These are phyloP conservation scores for Galleria mellonella DNA, from an alignment of 1,140 invertebrate species.

Conservation along the genomic window DNA sequence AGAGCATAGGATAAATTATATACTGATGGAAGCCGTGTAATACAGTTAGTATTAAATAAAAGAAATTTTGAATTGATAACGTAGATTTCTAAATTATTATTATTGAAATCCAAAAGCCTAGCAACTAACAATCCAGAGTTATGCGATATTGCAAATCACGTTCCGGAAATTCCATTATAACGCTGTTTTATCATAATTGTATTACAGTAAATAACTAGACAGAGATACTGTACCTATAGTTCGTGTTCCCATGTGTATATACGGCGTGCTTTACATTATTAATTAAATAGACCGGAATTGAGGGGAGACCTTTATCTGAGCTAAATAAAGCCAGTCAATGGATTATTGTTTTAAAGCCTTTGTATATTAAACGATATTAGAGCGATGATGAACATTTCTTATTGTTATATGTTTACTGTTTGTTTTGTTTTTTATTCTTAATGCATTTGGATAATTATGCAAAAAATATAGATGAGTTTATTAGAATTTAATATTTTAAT, in stretches of 20 bases:
- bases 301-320: constrained; percentile 26
- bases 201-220: constrained; percentile 1
- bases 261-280: constrained; percentile 23
- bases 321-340: constrained; percentile 13
- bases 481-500: too few relatives aligned
- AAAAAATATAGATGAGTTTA: too few relatives aligned
- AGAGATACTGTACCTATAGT: constrained; percentile 5
- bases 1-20: too few relatives aligned
- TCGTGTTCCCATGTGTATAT: constrained; percentile 3
- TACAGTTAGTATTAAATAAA: too few relatives aligned
- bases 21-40: too few relatives aligned
- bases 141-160: constrained; percentile 6
- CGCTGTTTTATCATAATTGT: constrained; percentile 8
- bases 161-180: constrained; percentile 8
- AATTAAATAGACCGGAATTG: constrained; percentile 57
- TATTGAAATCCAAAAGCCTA: background rate
- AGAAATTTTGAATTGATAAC: too few relatives aligned
- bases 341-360: constrained; percentile 5
- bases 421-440: too few relatives aligned
- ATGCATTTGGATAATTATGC: too few relatives aligned
- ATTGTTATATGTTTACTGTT: too few relatives aligned
- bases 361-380: background rate
- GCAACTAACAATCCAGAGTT: background rate
- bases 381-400: background rate
- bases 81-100: too few relatives aligned